Percentiles rank a stretch among this genome's conserved stretches.
phyloP scores from a whole-genome alignment of 2,113 vertebrate genomes.

The Ivindomyrus marchei region DNA sequence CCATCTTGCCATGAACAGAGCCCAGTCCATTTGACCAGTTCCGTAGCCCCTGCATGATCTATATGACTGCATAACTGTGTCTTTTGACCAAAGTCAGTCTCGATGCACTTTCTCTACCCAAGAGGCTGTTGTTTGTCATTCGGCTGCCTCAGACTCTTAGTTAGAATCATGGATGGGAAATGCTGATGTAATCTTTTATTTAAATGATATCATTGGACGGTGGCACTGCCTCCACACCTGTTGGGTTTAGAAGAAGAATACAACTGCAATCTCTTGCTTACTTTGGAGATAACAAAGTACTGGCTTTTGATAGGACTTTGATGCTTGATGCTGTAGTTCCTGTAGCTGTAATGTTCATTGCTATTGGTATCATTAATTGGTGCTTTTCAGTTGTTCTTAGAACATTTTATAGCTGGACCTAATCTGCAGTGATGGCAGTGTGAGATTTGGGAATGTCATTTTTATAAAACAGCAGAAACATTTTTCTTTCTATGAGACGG shows the following conservation, averaged over 20 bases:
- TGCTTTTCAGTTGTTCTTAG: not conserved
- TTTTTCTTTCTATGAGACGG: not conserved
- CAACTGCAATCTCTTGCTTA: not conserved
- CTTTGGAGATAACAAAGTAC: not conserved
- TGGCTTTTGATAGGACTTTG: not conserved
- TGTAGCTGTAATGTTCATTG: not conserved
- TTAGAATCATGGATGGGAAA: not conserved
- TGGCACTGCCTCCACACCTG: not conserved
- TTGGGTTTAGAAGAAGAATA: not conserved
- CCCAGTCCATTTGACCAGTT: not conserved
- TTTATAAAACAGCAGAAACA: not conserved
- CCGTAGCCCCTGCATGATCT: not conserved
- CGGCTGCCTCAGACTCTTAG: not conserved
- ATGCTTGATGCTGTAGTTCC: not conserved
- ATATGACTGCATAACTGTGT: not conserved
- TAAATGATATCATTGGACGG: not conserved
- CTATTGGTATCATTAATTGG: not conserved
- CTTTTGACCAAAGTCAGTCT: not conserved
- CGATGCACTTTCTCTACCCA: not conserved
- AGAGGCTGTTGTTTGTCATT: not conserved
- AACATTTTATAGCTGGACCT: not conserved
- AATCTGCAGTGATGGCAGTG: not conserved
- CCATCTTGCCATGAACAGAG: not conserved
- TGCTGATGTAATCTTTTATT: not conserved
- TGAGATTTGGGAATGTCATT: not conserved